A percentile compares a stretch with the other conserved stretches of the same genome.
Evolutionary conservation across 2,113 vertebrate species (phyloP).

Genomic region (Garra rufa): DNA sequence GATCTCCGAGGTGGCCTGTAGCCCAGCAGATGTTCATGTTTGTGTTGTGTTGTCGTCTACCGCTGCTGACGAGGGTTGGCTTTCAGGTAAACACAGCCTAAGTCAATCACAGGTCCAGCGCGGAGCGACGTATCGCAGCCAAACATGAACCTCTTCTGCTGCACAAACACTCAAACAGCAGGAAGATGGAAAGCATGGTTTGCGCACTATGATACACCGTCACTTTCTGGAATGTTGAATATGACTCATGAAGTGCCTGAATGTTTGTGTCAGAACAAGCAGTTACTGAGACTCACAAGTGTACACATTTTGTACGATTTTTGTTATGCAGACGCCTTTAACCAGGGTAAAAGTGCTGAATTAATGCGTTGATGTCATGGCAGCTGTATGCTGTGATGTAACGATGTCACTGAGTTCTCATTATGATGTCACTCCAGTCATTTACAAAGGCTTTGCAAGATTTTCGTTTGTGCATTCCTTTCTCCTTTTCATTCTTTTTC

Average conservation of each 20-base stretch:
- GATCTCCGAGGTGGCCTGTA: conserved; percentile 6
- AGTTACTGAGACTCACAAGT: background rate
- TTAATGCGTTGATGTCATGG: background rate
- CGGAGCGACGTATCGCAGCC: background rate
- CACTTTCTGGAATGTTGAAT: conserved; percentile 30
- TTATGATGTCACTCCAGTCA: background rate
- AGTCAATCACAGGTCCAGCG: conserved; percentile 35
- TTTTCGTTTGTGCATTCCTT: background rate
- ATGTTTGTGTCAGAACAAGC: conserved; percentile 9
- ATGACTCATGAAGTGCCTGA: conserved; percentile 18
- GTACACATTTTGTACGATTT: background rate
- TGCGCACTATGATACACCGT: background rate
- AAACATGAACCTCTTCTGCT: conserved; percentile 31
- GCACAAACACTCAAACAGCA: conserved; percentile 11
- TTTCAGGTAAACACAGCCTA: conserved; percentile 42
- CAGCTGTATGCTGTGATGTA: background rate
- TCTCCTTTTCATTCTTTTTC: background rate
- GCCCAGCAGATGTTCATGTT: conserved; percentile 44
- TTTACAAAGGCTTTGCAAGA: conserved; percentile 1
- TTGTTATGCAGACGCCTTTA: background rate
- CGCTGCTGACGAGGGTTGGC: background rate
- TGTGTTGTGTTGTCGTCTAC: conserved; percentile 23
- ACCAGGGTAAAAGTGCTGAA: background rate
- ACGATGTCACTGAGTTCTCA: background rate
- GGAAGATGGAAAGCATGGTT: conserved; percentile 13